Evolutionary conservation across 2,888 invertebrate species (phyloP).

Genomic region (Microctonus brassicae): DNA sequence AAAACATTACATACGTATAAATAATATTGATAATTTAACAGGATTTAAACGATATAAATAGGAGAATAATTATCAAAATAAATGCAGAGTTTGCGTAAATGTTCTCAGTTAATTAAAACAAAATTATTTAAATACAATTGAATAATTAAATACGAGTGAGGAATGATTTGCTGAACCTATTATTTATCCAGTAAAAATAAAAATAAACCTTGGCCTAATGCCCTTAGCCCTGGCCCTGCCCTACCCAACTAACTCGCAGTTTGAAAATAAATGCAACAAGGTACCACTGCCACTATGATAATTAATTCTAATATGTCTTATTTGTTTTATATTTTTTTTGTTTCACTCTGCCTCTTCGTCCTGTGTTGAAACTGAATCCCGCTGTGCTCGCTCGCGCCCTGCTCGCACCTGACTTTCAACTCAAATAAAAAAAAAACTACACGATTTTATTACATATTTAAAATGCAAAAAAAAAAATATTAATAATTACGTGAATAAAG

Average conservation of each 20-base stretch:
- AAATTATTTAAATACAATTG: not conserved
- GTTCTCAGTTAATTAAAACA: slow-evolving; percentile 11
- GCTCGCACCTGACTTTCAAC: slow-evolving; percentile 38
- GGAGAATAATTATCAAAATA: slow-evolving; percentile 14
- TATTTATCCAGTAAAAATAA: slow-evolving; percentile 26
- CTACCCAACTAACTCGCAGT: slow-evolving; percentile 48
- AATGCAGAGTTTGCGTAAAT: slow-evolving; percentile 23
- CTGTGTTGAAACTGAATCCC: slow-evolving; percentile 61
- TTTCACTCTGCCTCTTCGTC: slow-evolving; percentile 60
- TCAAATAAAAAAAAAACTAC: slow-evolving; percentile 40
- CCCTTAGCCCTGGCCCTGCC: slow-evolving; percentile 34
- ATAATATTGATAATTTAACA: not conserved
- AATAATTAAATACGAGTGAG: slow-evolving; percentile 4
- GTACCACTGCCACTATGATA: slow-evolving; percentile 19
- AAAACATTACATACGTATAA: slow-evolving; percentile 53
- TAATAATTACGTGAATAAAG: slow-evolving; percentile 71
- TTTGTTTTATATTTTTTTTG: slow-evolving; percentile 61
- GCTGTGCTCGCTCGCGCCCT: slow-evolving; percentile 56
- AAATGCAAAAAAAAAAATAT: slow-evolving; percentile 35
- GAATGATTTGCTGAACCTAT: slow-evolving; percentile 7
- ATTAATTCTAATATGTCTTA: slow-evolving; percentile 61
- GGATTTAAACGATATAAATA: slow-evolving; percentile 57
- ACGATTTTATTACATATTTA: slow-evolving; percentile 45
- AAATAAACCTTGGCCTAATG: slow-evolving; percentile 24
- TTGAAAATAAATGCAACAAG: slow-evolving; percentile 23